Percentiles rank a stretch among this genome's conserved stretches.
phyloP scores from a whole-genome alignment of 2,797 vertebrate species.

The Borostomias antarcticus region DNA sequence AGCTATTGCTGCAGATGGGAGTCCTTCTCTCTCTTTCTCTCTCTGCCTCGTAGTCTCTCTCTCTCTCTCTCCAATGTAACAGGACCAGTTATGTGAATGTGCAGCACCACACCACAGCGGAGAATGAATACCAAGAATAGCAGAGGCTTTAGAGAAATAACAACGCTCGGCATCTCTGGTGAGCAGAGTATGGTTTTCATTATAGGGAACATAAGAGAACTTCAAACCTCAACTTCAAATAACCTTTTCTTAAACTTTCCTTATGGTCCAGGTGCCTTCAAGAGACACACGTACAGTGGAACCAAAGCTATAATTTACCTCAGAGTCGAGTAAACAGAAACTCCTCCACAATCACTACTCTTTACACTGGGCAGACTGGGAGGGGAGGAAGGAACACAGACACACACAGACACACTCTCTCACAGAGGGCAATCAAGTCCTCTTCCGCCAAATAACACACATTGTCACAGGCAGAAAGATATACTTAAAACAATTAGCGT shows the following conservation, averaged over 20 bases:
- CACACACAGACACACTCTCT: not conserved
- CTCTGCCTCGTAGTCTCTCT: not conserved
- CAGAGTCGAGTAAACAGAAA: conserved; percentile 10
- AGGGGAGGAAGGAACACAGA: not conserved
- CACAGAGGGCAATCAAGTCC: not conserved
- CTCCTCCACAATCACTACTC: conserved; percentile 13
- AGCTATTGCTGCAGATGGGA: not conserved
- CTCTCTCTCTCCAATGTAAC: not conserved
- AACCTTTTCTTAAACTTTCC: not conserved
- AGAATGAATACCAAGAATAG: conserved; percentile 21
- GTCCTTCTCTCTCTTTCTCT: not conserved
- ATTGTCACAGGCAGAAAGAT: not conserved
- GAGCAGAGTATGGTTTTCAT: not conserved
- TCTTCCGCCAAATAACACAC: not conserved
- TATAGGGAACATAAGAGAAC: too few species aligned
- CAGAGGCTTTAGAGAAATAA: conserved; percentile 3
- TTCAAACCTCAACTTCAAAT: not conserved
- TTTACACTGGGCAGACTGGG: not conserved
- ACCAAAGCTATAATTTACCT: conserved; percentile 12
- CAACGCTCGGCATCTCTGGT: not conserved
- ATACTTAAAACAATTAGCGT: not conserved
- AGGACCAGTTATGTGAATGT: conserved; percentile 3
- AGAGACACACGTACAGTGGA: not conserved
- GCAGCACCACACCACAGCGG: not conserved
- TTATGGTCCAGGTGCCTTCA: not conserved